phyloP scores from a whole-genome alignment of 2,888 invertebrate species.

The Neocrepidodera transversa region DNA sequence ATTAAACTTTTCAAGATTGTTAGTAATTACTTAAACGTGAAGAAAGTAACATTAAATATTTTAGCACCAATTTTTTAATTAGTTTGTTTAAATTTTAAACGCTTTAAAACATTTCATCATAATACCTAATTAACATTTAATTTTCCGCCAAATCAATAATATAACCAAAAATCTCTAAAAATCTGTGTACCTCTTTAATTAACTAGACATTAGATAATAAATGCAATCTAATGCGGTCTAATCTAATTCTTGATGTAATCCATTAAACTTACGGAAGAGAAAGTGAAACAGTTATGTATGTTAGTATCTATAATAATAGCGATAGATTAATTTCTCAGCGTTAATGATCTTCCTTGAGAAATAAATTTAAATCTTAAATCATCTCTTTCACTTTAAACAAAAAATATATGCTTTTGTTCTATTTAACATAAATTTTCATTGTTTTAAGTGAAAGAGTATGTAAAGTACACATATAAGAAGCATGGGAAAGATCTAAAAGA shows the following conservation, averaged over 20 bases:
- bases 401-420: neutral
- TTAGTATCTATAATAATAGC: constrained; percentile 5
- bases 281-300: constrained; percentile 32
- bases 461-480: too few species aligned
- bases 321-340: constrained; percentile 8
- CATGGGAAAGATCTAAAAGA: too few species aligned
- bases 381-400: constrained; percentile 15
- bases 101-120: too few species aligned
- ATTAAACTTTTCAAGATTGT: too few species aligned
- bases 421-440: neutral
- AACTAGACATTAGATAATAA: neutral
- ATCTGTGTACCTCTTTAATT: too few species aligned
- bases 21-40: too few species aligned
- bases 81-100: too few species aligned
- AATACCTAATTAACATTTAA: too few species aligned
- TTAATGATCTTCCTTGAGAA: constrained; percentile 20
- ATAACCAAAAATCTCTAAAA: too few species aligned
- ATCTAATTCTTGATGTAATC: constrained; percentile 29
- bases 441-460: neutral
- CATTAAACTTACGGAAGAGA: constrained; percentile 34
- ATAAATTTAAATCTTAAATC: constrained; percentile 14
- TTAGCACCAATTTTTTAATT: too few species aligned
- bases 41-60: too few species aligned
- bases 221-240: neutral
- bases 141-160: too few species aligned